Percentiles rank a stretch among this genome's conserved stretches.
phyloP scores from a whole-genome alignment of 2,888 invertebrate species.

The Serrognathus titanus region DNA sequence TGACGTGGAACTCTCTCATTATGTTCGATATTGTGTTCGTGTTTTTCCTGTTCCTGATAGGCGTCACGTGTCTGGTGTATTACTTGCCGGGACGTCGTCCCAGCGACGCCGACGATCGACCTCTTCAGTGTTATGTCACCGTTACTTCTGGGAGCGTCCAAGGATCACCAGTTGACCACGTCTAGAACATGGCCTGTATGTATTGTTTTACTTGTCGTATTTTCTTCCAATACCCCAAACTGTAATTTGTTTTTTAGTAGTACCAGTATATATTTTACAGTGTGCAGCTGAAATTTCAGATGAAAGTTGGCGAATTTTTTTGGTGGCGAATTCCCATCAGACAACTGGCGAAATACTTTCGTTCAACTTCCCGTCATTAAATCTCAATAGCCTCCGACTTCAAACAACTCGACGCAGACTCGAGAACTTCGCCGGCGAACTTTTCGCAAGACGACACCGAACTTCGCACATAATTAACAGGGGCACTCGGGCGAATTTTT shows the following conservation, averaged over 20 bases:
- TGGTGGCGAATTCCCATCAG: neutral
- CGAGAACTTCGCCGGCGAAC: no score
- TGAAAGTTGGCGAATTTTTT: neutral
- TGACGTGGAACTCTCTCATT: constrained; percentile 82
- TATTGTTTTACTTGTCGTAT: constrained; percentile 5
- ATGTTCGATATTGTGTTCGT: constrained; percentile 87
- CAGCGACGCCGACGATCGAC: constrained; percentile 49
- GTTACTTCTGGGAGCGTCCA: constrained; percentile 35
- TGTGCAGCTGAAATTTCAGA: neutral
- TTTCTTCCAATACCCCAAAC: neutral
- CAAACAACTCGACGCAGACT: neutral
- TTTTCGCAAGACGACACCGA: no score
- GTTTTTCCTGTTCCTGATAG: constrained; percentile 81
- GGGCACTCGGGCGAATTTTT: no score
- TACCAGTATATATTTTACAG: neutral
- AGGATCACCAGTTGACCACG: constrained; percentile 46
- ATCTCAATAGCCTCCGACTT: neutral
- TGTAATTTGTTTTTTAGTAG: neutral
- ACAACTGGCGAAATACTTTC: neutral
- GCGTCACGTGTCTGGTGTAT: constrained; percentile 78
- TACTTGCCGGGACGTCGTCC: constrained; percentile 63
- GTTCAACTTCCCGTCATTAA: neutral
- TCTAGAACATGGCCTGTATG: constrained; percentile 38
- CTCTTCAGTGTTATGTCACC: constrained; percentile 45
- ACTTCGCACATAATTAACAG: no score